phyloP scores from a whole-genome alignment of 2,113 vertebrate species.

The Silurus meridionalis region DNA sequence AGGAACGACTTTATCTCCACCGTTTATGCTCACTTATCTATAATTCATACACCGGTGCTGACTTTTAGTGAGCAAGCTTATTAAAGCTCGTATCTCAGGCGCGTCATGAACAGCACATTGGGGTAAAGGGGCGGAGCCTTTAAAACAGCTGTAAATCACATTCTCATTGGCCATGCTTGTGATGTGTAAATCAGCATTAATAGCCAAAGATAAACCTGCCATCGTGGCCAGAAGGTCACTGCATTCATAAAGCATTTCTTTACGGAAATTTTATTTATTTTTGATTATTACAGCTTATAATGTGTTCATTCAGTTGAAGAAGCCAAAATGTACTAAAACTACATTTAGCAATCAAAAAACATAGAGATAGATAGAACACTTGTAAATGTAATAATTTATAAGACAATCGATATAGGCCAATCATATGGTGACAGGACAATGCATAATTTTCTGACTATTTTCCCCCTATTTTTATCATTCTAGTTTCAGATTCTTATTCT shows the following conservation, averaged over 20 bases:
- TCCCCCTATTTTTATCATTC: background rate
- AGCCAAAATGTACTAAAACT: background rate
- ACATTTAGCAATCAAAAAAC: background rate
- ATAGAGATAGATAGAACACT: background rate
- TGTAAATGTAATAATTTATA: background rate
- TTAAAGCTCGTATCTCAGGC: slow-evolving; percentile 56
- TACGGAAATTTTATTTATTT: slow-evolving; percentile 17
- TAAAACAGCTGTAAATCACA: slow-evolving; percentile 35
- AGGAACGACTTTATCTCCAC: slow-evolving; percentile 50
- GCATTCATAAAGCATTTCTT: slow-evolving; percentile 22
- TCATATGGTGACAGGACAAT: background rate
- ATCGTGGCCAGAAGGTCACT: background rate
- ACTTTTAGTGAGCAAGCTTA: slow-evolving; percentile 50
- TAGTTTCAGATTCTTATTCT: background rate
- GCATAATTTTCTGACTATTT: background rate
- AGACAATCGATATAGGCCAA: background rate
- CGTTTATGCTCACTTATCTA: slow-evolving; percentile 45
- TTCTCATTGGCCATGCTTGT: slow-evolving; percentile 40
- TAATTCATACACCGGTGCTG: slow-evolving; percentile 49
- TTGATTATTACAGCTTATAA: slow-evolving; percentile 27
- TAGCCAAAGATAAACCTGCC: slow-evolving; percentile 50
- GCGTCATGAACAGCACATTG: slow-evolving; percentile 42
- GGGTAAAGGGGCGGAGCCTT: slow-evolving; percentile 9
- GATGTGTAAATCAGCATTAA: slow-evolving; percentile 48
- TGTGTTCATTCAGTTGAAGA: background rate